phyloP scores from a whole-genome alignment of 2,797 vertebrate genomes.

The Poliocrania exsul region DNA sequence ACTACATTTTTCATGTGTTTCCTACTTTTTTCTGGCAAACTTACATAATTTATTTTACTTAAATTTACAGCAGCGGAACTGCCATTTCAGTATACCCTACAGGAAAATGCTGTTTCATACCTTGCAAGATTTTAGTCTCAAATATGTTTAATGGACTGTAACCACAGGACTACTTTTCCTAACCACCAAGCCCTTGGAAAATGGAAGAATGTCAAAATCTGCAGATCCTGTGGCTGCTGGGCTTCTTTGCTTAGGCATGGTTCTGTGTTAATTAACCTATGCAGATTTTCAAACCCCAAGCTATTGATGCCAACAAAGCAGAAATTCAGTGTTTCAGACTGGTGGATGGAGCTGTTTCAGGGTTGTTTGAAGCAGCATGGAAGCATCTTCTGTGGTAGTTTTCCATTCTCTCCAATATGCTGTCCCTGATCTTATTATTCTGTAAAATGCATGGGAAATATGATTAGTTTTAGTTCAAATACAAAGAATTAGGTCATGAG shows the following conservation, averaged over 20 bases:
- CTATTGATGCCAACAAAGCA: not conserved
- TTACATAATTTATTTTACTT: not conserved
- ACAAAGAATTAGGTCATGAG: constrained; percentile 24
- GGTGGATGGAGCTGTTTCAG: not conserved
- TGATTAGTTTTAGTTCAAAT: constrained; percentile 47
- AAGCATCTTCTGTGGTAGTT: not conserved
- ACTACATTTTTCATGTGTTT: not conserved
- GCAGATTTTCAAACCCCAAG: not conserved
- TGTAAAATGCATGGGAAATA: constrained; percentile 9
- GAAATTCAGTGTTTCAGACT: not conserved
- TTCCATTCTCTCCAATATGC: not conserved
- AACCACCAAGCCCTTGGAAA: not conserved
- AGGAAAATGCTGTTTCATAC: not conserved
- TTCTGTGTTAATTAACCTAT: not conserved
- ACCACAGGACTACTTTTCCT: not conserved
- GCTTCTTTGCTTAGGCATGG: not conserved
- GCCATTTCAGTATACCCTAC: not conserved
- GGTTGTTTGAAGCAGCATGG: not conserved
- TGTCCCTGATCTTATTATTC: constrained; percentile 8
- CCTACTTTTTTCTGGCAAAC: not conserved
- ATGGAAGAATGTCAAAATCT: not conserved
- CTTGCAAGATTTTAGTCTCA: not conserved
- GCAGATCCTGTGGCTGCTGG: not conserved
- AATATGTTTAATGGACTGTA: not conserved
- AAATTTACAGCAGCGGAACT: not conserved